Evolutionary conservation across 2,888 invertebrate genomes (phyloP).

Genomic region (Pristionchus exspectatus): DNA sequence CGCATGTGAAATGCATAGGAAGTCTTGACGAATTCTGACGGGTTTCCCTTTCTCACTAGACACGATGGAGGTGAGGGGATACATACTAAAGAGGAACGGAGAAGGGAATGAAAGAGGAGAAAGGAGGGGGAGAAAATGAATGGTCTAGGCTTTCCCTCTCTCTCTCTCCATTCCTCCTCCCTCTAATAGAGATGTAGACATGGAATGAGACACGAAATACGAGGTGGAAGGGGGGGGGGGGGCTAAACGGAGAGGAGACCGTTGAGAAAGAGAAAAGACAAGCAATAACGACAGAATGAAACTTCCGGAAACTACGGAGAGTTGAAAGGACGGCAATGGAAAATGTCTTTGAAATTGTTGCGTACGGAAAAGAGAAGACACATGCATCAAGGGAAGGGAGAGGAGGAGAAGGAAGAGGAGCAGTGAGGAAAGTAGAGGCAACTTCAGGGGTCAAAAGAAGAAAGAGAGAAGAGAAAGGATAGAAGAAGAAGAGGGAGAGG

Average conservation of each 20-base stretch:
- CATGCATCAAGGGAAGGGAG: not conserved
- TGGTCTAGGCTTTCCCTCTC: slow-evolving; percentile 31
- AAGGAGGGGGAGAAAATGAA: slow-evolving; percentile 7
- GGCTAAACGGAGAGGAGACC: not conserved
- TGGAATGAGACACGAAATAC: slow-evolving; percentile 15
- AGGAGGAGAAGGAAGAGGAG: slow-evolving; percentile 24
- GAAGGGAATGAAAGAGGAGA: not conserved
- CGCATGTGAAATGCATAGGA: slow-evolving; percentile 29
- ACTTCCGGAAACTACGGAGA: slow-evolving; percentile 30
- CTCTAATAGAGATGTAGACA: slow-evolving; percentile 30
- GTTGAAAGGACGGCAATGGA: slow-evolving; percentile 17
- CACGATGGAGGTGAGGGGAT: slow-evolving; percentile 39
- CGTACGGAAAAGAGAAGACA: slow-evolving; percentile 13
- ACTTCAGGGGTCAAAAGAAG: slow-evolving; percentile 11
- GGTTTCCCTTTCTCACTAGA: not conserved
- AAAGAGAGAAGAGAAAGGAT: slow-evolving; percentile 26
- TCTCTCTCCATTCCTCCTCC: not conserved
- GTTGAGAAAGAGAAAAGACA: not conserved
- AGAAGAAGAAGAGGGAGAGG: slow-evolving; percentile 19
- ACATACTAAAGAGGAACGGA: slow-evolving; percentile 43
- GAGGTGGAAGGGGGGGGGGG: slow-evolving; percentile 4
- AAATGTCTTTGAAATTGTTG: slow-evolving; percentile 13
- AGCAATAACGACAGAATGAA: slow-evolving; percentile 43
- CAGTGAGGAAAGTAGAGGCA: slow-evolving; percentile 25
- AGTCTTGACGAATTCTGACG: slow-evolving; percentile 23